Evolutionary conservation across 2,113 vertebrate genomes (phyloP), one percentile per base, ranked within the genome.

Genomic region (Garra rufa): DNA sequence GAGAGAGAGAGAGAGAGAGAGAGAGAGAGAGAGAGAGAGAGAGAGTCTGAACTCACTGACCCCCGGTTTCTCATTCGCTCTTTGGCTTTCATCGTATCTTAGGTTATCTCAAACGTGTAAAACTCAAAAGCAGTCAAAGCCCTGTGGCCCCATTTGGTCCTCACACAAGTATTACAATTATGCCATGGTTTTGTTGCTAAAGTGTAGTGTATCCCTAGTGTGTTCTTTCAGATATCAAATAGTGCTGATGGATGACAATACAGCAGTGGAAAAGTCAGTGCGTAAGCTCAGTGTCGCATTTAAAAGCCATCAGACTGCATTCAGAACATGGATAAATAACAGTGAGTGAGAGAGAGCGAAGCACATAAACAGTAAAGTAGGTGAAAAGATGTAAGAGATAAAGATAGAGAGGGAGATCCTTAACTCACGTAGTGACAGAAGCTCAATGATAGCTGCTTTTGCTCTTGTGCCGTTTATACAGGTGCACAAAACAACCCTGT

Each of bases 381-480:
- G 13, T 61, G n/a, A 13, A 61, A n/a, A 43, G 13, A 61, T 44
- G 1, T 24, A 48, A 74, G 30, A 77, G 21, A 55, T 34, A 0
- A 46, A 17, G 52, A 19, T 5, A 44, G 14, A 55, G 17, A 41
- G 30, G 1, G n/a, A 79, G 57, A 46, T 28, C n/a, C n/a, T 10
- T 63, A 79, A 76, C 19, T 57, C 10, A 41, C 17, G 14, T 11
- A 55, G 28, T 14, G 46, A 52, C 26, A 85, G 86, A 89, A 86
- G 48, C 78, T 69, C 76, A 83, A 70, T 88, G 87, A 87, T 88
- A 2, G 83, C 76, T 90, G 85, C 89, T 88, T 77, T 59, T 81
- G 61, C 57, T 85, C 88, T 88, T 80, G 65, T 81, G 57, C 57
- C 82, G 84, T 90, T 89, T 85, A 85, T 82, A 59, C 86, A 85